phyloP scores from a whole-genome alignment of 2,113 vertebrate genomes.

The Microtus montanus region DNA sequence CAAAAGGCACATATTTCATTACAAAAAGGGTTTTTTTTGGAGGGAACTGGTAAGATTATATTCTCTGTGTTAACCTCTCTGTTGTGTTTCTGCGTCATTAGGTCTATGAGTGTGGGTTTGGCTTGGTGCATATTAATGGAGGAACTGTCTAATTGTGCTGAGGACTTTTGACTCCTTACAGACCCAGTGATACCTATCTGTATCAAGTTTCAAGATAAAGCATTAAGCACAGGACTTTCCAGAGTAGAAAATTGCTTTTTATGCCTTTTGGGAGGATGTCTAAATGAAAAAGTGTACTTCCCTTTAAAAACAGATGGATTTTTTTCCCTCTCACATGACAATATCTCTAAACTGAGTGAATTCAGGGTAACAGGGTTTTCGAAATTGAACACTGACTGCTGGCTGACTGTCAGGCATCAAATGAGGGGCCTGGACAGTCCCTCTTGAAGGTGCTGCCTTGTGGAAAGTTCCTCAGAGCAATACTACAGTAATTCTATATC shows the following conservation, averaged over 20 bases:
- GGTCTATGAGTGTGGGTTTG: conserved; percentile 45
- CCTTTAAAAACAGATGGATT: conserved; percentile 64
- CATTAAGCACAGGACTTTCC: conserved; percentile 74
- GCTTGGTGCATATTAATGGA: conserved; percentile 45
- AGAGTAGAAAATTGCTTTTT: conserved; percentile 78
- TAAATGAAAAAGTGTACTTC: conserved; percentile 79
- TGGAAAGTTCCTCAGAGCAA: conserved; percentile 14
- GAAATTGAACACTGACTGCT: conserved; percentile 29
- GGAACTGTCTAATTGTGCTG: conserved; percentile 56
- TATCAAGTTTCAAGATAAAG: conserved; percentile 75
- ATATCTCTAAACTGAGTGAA: not conserved
- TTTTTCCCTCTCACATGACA: not conserved
- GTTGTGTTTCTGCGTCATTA: conserved; percentile 17
- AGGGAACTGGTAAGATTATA: conserved; percentile 7
- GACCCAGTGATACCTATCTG: conserved; percentile 60
- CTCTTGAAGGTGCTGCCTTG: conserved; percentile 28
- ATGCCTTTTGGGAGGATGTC: conserved; percentile 76
- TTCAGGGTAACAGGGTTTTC: not conserved
- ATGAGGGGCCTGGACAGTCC: not conserved
- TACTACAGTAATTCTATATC: conserved; percentile 6
- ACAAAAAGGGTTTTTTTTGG: not conserved
- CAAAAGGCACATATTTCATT: conserved; percentile 18
- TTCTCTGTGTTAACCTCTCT: not conserved
- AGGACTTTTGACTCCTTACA: conserved; percentile 43
- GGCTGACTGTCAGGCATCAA: not conserved